Evolutionary conservation across 2,113 vertebrate genomes (phyloP), one percentile per base, ranked within the genome.

Genomic region (Castor canadensis): DNA sequence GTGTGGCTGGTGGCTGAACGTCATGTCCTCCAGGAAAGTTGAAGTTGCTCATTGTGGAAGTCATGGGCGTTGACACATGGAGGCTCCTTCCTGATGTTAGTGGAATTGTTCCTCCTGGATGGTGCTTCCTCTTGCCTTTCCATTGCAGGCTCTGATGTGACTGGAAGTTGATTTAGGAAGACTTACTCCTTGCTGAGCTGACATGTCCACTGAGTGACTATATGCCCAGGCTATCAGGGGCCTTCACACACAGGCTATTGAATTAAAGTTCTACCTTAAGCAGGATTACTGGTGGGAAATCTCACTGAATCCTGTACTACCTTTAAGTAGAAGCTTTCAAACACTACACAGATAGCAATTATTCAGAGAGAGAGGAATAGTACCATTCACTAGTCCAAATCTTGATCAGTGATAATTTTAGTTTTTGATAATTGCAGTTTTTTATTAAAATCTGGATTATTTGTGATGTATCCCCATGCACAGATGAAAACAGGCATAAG

Each of bases 381-480:
- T 49, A 76, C 86, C 60, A 40, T 82, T 95, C 92, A 77, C 83
- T n/a, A n/a, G n/a, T n/a, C 20, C 56, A 67, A 56, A 58, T 96
- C 66, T 15, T 95, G 58, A 87, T 89, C 52, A 75, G 58, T 89
- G 69, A n/a, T 62, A 24, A 45, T 60, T 58, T 87, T 79, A 87
- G 54, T 86, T 96, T 93, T 71, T 79, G n/a, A 47, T 58, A 58
- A 6, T 58, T 9, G 52, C 56, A 58, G 32, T 43, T 76, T 77
- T 96, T 89, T 62, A 88, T 96, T 62, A 40, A 71, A 32, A 83
- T 75, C 56, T 64, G 40, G 49, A 76, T 35, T 76, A 19, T 90
- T 93, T 87, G 26, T 75, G 6, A 62, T 84, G 32, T 89, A 64
- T 60, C 5, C 8, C 54, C 45, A 60, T 66, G 16, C 26, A 60